Evolutionary conservation across 2,113 vertebrate genomes (phyloP).

Genomic region (Cynopterus brachyotis): DNA sequence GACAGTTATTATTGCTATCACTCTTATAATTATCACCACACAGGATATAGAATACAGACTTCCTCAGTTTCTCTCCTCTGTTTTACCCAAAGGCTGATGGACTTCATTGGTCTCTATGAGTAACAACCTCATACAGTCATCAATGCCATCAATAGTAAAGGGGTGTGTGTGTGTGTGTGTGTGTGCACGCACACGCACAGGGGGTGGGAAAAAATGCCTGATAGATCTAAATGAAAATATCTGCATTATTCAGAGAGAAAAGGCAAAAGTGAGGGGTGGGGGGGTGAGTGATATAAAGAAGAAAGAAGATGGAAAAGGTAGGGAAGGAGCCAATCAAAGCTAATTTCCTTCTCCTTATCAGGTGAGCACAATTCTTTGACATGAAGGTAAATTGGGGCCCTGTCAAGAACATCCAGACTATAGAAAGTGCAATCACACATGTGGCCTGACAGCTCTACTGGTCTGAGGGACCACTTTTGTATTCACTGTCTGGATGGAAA

Average conservation of each 20-base stretch:
- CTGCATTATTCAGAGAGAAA: not conserved
- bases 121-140: not conserved
- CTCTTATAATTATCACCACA: not conserved
- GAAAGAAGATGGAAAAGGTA: not conserved
- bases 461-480: not conserved
- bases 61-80: not conserved
- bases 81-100: not conserved
- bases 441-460: slow-evolving; percentile 47
- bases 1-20: too few species aligned
- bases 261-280: not conserved
- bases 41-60: too few species aligned
- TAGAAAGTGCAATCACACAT: not conserved
- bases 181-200: too few species aligned
- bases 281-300: not conserved
- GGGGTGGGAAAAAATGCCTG: not conserved
- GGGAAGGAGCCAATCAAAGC: not conserved
- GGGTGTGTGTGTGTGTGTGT: not conserved
- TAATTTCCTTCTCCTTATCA: slow-evolving; percentile 36
- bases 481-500: not conserved
- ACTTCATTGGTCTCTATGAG: not conserved
- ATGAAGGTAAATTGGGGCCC: slow-evolving; percentile 35
- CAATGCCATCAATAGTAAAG: not conserved
- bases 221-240: not conserved
- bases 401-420: not conserved
- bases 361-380: not conserved